These are phyloP conservation scores for Terrapene triunguis DNA, from an alignment of 2,113 vertebrate species.

Conservation along the genomic window DNA sequence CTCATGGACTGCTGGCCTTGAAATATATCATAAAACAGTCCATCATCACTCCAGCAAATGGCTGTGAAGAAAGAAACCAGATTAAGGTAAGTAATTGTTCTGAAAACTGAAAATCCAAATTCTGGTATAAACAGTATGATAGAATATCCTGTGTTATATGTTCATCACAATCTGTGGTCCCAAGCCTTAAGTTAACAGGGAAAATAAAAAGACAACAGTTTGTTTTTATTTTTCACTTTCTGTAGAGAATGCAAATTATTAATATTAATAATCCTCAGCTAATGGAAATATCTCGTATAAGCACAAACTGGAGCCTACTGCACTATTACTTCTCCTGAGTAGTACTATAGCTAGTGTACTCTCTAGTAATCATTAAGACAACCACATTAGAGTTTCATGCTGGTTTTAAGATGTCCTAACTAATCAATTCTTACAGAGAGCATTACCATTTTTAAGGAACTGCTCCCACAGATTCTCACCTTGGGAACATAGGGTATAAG, in stretches of 20 bases:
- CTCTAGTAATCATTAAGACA: neutral
- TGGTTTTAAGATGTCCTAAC: neutral
- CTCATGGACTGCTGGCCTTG: neutral
- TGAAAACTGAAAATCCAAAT: neutral
- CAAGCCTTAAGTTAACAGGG: neutral
- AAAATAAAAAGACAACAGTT: neutral
- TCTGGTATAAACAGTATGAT: neutral
- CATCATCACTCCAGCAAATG: neutral
- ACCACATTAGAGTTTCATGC: neutral
- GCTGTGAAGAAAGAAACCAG: neutral
- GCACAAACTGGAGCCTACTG: neutral
- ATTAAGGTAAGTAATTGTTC: neutral
- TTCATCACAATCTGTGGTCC: neutral
- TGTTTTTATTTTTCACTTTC: neutral
- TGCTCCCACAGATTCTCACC: neutral
- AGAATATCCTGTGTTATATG: neutral
- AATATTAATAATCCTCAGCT: too few species aligned
- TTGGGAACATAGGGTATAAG: too few species aligned
- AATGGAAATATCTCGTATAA: neutral
- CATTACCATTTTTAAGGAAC: neutral
- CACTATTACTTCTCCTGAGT: neutral
- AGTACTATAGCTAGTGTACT: neutral
- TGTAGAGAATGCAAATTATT: neutral
- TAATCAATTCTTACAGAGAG: neutral
- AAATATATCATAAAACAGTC: neutral